phyloP scores from a whole-genome alignment of 2,797 vertebrate species.

The Rhabdomys pumilio region DNA sequence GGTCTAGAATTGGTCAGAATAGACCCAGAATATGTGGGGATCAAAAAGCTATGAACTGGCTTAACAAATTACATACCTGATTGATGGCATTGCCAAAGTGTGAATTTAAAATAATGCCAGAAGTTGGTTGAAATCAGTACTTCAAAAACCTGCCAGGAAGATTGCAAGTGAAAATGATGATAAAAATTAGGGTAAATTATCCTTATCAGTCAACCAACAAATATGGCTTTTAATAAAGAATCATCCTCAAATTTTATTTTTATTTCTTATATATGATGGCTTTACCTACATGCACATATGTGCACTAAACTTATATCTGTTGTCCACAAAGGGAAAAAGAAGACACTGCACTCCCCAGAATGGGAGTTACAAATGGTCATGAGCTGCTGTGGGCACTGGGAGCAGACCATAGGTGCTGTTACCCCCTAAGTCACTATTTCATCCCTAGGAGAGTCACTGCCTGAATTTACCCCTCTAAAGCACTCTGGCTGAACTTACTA shows the following conservation, averaged over 20 bases:
- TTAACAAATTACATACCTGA: not conserved
- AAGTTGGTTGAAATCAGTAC: not conserved
- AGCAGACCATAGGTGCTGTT: no score
- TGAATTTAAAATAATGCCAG: not conserved
- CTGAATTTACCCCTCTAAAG: not conserved
- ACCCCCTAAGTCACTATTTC: not conserved
- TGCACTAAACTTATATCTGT: not conserved
- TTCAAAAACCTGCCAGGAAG: not conserved
- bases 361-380: no score
- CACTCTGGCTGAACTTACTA: not conserved
- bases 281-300: not conserved
- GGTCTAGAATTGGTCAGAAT: not conserved
- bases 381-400: not conserved
- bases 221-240: not conserved
- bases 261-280: not conserved
- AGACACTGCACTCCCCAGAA: not conserved
- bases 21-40: not conserved
- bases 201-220: not conserved
- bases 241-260: not conserved
- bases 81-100: not conserved
- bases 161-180: not conserved
- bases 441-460: not conserved
- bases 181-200: not conserved
- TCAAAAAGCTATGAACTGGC: not conserved
- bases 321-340: not conserved